A percentile compares a stretch with the other conserved stretches of the same genome.
These are phyloP conservation scores for Actenoides hombroni DNA, from an alignment of 2,113 vertebrate species.

Conservation along the genomic window DNA sequence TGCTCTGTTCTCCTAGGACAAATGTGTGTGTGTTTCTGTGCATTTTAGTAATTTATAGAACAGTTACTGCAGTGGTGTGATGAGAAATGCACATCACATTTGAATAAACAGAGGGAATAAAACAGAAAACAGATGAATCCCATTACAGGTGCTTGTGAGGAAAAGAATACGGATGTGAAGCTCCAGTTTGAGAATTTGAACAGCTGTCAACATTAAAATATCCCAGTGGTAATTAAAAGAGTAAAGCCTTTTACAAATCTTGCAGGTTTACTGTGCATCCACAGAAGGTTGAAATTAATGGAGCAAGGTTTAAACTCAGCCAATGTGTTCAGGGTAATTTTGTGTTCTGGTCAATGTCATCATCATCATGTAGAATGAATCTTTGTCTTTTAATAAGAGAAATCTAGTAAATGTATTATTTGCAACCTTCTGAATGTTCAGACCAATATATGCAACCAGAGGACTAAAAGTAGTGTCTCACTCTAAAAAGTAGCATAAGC, in stretches of 20 bases:
- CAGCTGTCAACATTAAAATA: slow-evolving; percentile 75
- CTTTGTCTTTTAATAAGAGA: neutral
- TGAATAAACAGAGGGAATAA: slow-evolving; percentile 71
- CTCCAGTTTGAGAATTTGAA: slow-evolving; percentile 67
- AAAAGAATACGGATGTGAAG: slow-evolving; percentile 57
- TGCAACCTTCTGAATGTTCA: neutral
- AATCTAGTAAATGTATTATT: neutral
- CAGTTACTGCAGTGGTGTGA: slow-evolving; percentile 46
- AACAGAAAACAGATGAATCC: slow-evolving; percentile 69
- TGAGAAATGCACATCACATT: slow-evolving; percentile 63
- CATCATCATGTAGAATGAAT: slow-evolving; percentile 17
- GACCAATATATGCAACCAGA: neutral
- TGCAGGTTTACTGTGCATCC: slow-evolving; percentile 65
- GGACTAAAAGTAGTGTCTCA: neutral
- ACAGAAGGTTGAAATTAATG: slow-evolving; percentile 59
- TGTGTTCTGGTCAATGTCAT: slow-evolving; percentile 32
- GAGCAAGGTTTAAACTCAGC: slow-evolving; percentile 45
- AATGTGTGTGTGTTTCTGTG: neutral
- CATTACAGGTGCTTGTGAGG: slow-evolving; percentile 69
- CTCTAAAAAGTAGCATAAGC: neutral
- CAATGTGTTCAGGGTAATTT: slow-evolving; percentile 37
- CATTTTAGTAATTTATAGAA: slow-evolving; percentile 27
- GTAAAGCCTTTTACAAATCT: slow-evolving; percentile 66
- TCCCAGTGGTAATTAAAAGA: slow-evolving; percentile 59
- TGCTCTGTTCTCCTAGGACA: neutral